Evolutionary conservation across 2,888 invertebrate species (phyloP), one percentile per base, ranked within the genome.

Genomic region (Cephonodes hylas): DNA sequence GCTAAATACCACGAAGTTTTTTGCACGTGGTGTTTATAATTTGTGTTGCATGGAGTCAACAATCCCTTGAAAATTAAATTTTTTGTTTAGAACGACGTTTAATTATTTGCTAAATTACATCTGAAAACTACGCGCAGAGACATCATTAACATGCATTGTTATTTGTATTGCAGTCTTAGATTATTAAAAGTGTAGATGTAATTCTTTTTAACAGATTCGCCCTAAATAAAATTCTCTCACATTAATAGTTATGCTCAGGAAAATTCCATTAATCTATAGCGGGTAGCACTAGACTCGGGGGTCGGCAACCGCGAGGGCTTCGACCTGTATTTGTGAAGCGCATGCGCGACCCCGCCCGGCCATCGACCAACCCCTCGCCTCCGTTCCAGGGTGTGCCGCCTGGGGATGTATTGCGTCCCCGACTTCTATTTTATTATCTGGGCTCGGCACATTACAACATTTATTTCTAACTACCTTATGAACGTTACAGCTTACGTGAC

Each of bases 261-360:
- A 15, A 46, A 38, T 34, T 56, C 22, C 20, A 60, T 56, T 20
- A 61, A 44, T 61, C 10, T 8, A 20, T 57, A 79, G 77, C 76
- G 72, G 77, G 76, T 76, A 81, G 81, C 83, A 84, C 83, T 85
- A 85, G 85, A 84, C 79, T 69, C 73, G 73, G 83, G 83, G 91
- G 90, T 90, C 89, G 89, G 85, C 84, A 88, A 86, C 86, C 89
- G 86, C 76, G 84, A 88, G 89, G 87, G 83, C 88, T 86, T 85
- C 86, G 89, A 88, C 89, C 89, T 79, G 83, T 67, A 76, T 69
- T 66, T 77, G 62, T 69, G 73, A 72, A 74, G 88, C 89, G 90
- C 88, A 74, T 86, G 90, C 89, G 91, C 89, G 86, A 77, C 83
- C 85, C 79, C 83, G 79, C 81, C 80, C 82, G 81, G 74, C 74